A percentile compares a stretch with the other conserved stretches of the same genome.
These are phyloP conservation scores for Drosophila kuntzei DNA, from an alignment of 2,888 invertebrate species.

Conservation along the genomic window DNA sequence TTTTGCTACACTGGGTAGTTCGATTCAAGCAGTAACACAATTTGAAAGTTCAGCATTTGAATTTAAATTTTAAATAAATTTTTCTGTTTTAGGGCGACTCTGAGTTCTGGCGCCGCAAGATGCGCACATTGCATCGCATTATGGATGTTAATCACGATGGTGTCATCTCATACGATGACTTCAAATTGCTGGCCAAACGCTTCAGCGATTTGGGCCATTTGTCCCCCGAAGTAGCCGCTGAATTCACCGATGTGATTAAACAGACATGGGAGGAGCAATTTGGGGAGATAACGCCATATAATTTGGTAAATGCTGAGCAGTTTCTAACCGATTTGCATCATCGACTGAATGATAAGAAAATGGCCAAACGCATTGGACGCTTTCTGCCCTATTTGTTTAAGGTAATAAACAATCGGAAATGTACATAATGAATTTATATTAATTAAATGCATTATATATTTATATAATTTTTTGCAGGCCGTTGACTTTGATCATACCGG, in stretches of 20 bases:
- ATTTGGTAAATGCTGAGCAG: conserved; percentile 92
- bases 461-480: conserved; percentile 86
- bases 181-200: conserved; percentile 90
- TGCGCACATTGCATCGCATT: conserved; percentile 93
- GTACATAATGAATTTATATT: background rate
- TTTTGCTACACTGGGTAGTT: no score
- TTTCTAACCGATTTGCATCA: conserved; percentile 93
- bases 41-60: background rate
- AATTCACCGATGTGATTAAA: conserved; percentile 90
- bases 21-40: conserved; percentile 22
- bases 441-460: background rate
- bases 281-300: conserved; percentile 93
- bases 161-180: conserved; percentile 93
- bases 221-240: conserved; percentile 88
- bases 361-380: conserved; percentile 90
- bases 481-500: conserved; percentile 93
- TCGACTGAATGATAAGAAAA: conserved; percentile 90
- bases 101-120: conserved; percentile 93
- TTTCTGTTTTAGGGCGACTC: conserved; percentile 80
- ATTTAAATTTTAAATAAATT: background rate
- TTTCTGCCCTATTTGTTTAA: conserved; percentile 94
- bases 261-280: conserved; percentile 94
- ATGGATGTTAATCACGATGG: conserved; percentile 95
- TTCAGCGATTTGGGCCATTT: conserved; percentile 92
- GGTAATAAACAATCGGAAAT: conserved; percentile 85